Percentiles rank a stretch among this genome's conserved stretches.
phyloP scores from a whole-genome alignment of 2,113 vertebrate genomes.

The Centrocercus urophasianus region DNA sequence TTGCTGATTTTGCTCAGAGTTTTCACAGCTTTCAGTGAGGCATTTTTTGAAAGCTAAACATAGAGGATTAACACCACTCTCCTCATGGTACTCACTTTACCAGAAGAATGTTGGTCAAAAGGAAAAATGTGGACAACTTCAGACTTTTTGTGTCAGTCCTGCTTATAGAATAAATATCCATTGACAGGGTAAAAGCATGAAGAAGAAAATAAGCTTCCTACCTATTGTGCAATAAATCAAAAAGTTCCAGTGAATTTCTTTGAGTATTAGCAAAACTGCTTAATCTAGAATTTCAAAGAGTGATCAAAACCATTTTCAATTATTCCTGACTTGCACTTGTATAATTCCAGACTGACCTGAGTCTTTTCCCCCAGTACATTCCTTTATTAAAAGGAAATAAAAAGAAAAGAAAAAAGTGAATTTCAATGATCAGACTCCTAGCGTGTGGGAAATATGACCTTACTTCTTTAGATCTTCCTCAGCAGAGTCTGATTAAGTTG shows the following conservation, averaged over 20 bases:
- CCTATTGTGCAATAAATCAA: constrained; percentile 68
- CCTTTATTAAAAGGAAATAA: constrained; percentile 48
- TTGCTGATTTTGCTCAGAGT: constrained; percentile 20
- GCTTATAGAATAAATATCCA: constrained; percentile 64
- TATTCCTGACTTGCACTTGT: constrained; percentile 64
- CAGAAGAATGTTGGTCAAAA: constrained; percentile 41
- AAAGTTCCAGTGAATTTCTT: constrained; percentile 60
- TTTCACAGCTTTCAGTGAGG: neutral
- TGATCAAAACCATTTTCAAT: constrained; percentile 69
- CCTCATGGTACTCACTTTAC: constrained; percentile 30
- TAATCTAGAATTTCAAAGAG: constrained; percentile 59
- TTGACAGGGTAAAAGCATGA: constrained; percentile 45
- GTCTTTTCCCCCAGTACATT: neutral
- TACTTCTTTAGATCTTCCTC: constrained; percentile 35
- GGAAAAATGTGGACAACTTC: constrained; percentile 53
- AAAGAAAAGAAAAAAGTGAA: constrained; percentile 57
- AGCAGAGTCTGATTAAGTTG: constrained; percentile 55
- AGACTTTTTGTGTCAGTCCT: constrained; percentile 59
- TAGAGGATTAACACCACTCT: neutral
- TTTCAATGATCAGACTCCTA: constrained; percentile 47
- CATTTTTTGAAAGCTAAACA: constrained; percentile 15
- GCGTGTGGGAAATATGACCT: constrained; percentile 58
- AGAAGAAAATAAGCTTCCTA: constrained; percentile 64
- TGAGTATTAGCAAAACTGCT: constrained; percentile 59
- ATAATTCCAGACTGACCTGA: constrained; percentile 49